These are phyloP conservation scores for Oopsacas minuta DNA, from an alignment of 37 sponge, comb jelly and placozoan species.

Conservation along the genomic window DNA sequence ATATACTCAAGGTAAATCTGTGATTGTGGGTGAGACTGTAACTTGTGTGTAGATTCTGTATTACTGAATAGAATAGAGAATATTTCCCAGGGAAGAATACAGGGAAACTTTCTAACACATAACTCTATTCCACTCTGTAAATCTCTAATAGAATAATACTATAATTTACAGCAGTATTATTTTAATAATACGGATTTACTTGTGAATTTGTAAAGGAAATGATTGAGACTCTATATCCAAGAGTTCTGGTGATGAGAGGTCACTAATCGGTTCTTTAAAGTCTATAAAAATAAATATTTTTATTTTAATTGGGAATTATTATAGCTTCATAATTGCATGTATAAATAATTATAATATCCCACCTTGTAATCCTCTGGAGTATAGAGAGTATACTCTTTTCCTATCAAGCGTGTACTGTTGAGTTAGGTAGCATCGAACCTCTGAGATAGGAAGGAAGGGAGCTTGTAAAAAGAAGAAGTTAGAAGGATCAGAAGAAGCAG, in stretches of 20 bases:
- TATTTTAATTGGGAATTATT: too few species aligned
- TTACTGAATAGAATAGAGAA: neutral
- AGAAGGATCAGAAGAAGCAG: neutral
- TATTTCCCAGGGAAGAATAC: neutral
- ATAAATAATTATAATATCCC: too few species aligned
- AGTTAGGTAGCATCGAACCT: neutral
- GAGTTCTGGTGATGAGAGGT: neutral
- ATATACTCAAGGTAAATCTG: neutral
- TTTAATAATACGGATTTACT: too few species aligned
- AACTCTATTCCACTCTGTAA: neutral
- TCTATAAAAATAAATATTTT: neutral
- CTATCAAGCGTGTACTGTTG: neutral
- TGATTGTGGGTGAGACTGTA: neutral
- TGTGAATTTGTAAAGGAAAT: neutral
- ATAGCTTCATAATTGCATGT: too few species aligned
- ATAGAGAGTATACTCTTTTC: neutral
- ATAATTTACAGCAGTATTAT: too few species aligned
- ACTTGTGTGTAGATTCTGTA: neutral
- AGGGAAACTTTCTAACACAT: neutral
- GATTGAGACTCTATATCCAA: neutral
- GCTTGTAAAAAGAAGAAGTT: neutral
- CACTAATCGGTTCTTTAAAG: neutral
- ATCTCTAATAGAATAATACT: neutral
- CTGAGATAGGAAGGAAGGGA: neutral
- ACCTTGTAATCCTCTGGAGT: neutral